Evolutionary conservation across 2,113 vertebrate genomes (phyloP), one percentile per base, ranked within the genome.

Genomic region (Forbesichthys agassizii): DNA sequence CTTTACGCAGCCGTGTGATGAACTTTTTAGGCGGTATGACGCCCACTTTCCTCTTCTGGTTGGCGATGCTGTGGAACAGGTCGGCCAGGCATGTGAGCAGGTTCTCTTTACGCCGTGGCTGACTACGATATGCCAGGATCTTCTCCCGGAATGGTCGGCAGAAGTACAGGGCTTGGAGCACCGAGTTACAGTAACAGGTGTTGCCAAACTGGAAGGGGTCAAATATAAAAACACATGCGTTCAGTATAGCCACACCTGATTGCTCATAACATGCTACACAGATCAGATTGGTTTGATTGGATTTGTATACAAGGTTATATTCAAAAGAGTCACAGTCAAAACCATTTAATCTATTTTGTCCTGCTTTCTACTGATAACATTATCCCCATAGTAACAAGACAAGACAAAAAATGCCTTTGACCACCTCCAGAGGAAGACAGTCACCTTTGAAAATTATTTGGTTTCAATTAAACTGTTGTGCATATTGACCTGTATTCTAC

Each of bases 1-100:
- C 97, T 82, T 99, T 99, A 48, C 97, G 94, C 73, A 99, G 88
- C 71, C 97, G 90, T 0, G 97, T 98, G 85, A 99, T 98, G 88
- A 99, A 99, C 86, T 99, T 99, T 91, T 99, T 99, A 62, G 97
- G 97, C 42, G 97, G 97, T 90, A 99, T 99, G 88, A 98, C 96
- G 13, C 97, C 97, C 61, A 99, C 97, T 91, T 98, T 99, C 88
- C 97, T 98, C 92, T 98, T 99, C 90, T 99, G 97, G 36, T 96
- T 99, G 86, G 97, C 95, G 48, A 99, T 99, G 86, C 96, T 98
- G 86, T 99, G 97, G 86, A 99, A 99, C 73, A 99, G 90, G 84
- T 99, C 97, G 0, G 96, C 96, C 89, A 99, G 91, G 85, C 97
- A 99, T 10, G 96, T 97, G 91, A 99, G 75, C 88, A 99, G 87